A percentile compares a stretch with the other conserved stretches of the same genome.
phyloP scores from a whole-genome alignment of 35 echinoderm and acorn worm species.

The Ptychodera flava region DNA sequence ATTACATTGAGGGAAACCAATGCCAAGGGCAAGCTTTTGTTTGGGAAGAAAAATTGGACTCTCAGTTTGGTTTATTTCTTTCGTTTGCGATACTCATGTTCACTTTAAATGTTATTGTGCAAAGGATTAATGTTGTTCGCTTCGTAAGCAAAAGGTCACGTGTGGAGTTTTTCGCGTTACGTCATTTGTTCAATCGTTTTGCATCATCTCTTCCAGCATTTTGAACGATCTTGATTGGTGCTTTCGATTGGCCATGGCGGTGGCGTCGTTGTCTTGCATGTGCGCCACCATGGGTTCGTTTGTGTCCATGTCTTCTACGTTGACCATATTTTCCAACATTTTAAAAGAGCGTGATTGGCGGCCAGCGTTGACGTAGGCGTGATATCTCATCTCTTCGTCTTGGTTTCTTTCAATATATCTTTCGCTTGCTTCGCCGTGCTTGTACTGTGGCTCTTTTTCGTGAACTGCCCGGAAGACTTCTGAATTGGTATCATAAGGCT shows the following conservation, averaged over 20 bases:
- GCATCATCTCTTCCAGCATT: not conserved
- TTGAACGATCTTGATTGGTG: too few relatives aligned
- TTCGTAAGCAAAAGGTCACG: not conserved
- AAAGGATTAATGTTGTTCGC: too few relatives aligned
- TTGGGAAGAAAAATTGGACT: too few relatives aligned
- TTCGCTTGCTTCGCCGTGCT: not conserved
- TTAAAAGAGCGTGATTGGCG: constrained; percentile 84
- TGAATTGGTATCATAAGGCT: not conserved
- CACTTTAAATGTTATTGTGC: too few relatives aligned
- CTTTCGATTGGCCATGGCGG: too few relatives aligned
- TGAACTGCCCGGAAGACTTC: not conserved
- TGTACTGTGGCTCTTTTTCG: not conserved
- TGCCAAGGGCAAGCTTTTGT: too few relatives aligned
- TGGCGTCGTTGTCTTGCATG: too few relatives aligned
- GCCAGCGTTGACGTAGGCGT: constrained; percentile 41
- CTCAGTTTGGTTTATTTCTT: too few relatives aligned
- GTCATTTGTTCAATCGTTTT: not conserved
- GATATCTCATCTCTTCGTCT: constrained; percentile 8
- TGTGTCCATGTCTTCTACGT: constrained; percentile 13
- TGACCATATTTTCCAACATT: constrained; percentile 68
- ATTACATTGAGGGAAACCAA: too few relatives aligned
- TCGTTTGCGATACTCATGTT: too few relatives aligned
- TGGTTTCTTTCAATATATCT: not conserved
- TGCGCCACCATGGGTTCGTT: not conserved
- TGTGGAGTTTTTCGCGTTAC: not conserved